Conservation (phyloP, 2,888 invertebrate species). For the Drosophila anomelani region DNA sequence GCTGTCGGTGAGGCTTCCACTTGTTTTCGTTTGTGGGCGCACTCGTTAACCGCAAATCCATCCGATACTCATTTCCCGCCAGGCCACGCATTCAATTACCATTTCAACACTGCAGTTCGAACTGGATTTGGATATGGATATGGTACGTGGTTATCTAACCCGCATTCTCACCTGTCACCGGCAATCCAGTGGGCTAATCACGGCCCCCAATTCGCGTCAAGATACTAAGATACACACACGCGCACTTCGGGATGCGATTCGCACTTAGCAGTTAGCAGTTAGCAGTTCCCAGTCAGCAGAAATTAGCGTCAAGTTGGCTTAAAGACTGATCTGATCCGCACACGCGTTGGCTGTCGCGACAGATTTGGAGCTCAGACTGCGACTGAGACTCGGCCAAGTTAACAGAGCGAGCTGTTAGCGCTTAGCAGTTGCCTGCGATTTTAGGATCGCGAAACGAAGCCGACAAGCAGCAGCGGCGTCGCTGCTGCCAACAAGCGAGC, state of each 20-base stretch:
- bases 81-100: slow-evolving; percentile 59
- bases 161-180: slow-evolving; percentile 38
- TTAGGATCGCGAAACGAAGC: slow-evolving; percentile 43
- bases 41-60: slow-evolving; percentile 38
- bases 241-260: slow-evolving; percentile 13
- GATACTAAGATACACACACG: slow-evolving; percentile 17
- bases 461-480: slow-evolving; percentile 14
- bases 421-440: slow-evolving; percentile 22
- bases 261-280: slow-evolving; percentile 4
- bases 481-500: slow-evolving; percentile 29
- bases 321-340: slow-evolving; percentile 52
- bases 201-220: slow-evolving; percentile 7
- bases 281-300: slow-evolving; percentile 50
- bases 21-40: slow-evolving; percentile 24
- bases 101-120: slow-evolving; percentile 42
- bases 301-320: slow-evolving; percentile 62
- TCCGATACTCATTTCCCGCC: slow-evolving; percentile 67
- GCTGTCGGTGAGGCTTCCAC: slow-evolving; percentile 22
- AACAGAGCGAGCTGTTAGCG: slow-evolving; percentile 16
- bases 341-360: slow-evolving; percentile 78
- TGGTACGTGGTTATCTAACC: slow-evolving; percentile 2
- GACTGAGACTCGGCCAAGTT: slow-evolving; percentile 47
- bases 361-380: slow-evolving; percentile 71
- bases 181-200: slow-evolving; percentile 33
- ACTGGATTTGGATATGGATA: slow-evolving; percentile 15